Evolutionary conservation across 37 sponge, comb jelly and placozoan genomes (phyloP).

Genomic region (Agelas oroides): DNA sequence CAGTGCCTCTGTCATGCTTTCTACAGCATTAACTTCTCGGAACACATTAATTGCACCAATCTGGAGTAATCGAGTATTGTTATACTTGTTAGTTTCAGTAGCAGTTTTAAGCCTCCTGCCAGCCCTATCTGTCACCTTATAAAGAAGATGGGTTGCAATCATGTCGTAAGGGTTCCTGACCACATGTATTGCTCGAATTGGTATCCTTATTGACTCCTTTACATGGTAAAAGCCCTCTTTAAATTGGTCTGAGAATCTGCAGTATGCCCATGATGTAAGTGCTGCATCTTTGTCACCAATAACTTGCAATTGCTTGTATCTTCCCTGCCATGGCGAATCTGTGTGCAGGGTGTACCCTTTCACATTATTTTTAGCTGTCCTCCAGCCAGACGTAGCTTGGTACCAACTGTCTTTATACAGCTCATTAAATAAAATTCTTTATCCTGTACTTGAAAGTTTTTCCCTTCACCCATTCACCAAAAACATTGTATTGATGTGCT

Average conservation of each 20-base stretch:
- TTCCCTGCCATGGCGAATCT: conserved; percentile 10
- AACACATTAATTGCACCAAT: no score
- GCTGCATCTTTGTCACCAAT: conserved; percentile 41
- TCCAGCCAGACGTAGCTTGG: background rate
- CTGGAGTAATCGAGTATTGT: background rate
- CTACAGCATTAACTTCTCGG: background rate
- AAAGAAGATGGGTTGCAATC: conserved; percentile 45
- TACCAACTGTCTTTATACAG: conserved; percentile 9
- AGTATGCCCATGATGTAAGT: background rate
- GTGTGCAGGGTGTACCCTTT: conserved; percentile 33
- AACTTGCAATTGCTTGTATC: background rate
- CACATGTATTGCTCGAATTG: conserved; percentile 32
- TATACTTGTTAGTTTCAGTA: background rate
- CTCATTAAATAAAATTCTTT: conserved; percentile 5
- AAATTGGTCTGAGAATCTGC: background rate
- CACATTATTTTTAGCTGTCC: background rate
- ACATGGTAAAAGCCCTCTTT: background rate
- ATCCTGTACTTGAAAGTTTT: background rate
- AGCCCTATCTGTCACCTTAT: background rate
- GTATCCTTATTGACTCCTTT: background rate
- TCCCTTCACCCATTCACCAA: background rate
- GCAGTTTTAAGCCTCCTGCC: background rate
- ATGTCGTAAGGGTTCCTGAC: conserved; percentile 58
- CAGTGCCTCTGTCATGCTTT: conserved; percentile 1
- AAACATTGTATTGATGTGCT: conserved; percentile 38